Conservation (phyloP, 2,797 vertebrate species). For the Hephaestus fuliginosus region DNA sequence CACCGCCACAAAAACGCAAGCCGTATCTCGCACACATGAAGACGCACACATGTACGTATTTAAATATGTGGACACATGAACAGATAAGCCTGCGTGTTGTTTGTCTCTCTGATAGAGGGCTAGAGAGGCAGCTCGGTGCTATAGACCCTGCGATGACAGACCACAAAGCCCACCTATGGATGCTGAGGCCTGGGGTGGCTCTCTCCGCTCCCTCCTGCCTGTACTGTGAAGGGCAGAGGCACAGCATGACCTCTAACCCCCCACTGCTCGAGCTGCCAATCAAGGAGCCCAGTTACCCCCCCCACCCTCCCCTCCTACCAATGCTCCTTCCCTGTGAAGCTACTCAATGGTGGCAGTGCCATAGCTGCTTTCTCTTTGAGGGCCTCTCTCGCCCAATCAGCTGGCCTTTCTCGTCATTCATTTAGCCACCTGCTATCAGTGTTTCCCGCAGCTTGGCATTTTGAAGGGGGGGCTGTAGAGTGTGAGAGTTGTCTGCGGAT, state of each 20-base stretch:
- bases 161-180: slow-evolving; percentile 78
- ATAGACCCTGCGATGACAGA: slow-evolving; percentile 63
- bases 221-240: slow-evolving; percentile 76
- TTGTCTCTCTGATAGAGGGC: slow-evolving; percentile 26
- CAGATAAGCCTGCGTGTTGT: slow-evolving; percentile 35
- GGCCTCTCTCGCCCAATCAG: slow-evolving; percentile 32
- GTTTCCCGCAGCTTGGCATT: slow-evolving; percentile 47
- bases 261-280: slow-evolving; percentile 72
- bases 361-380: slow-evolving; percentile 34
- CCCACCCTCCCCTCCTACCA: not conserved
- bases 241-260: slow-evolving; percentile 70
- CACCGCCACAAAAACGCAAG: slow-evolving; percentile 5
- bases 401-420: slow-evolving; percentile 33
- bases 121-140: slow-evolving; percentile 40
- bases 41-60: not conserved
- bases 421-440: slow-evolving; percentile 46
- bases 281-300: slow-evolving; percentile 40
- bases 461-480: not conserved
- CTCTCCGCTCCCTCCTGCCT: slow-evolving; percentile 60
- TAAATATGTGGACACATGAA: slow-evolving; percentile 7
- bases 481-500: slow-evolving; percentile 18
- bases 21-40: not conserved
- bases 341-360: slow-evolving; percentile 1
- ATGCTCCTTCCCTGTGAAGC: slow-evolving; percentile 21
- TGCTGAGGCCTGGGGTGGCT: slow-evolving; percentile 46